A percentile compares a stretch with the other conserved stretches of the same genome.
phyloP scores from a whole-genome alignment of 2,113 vertebrate species.

The Eulemur macaco region DNA sequence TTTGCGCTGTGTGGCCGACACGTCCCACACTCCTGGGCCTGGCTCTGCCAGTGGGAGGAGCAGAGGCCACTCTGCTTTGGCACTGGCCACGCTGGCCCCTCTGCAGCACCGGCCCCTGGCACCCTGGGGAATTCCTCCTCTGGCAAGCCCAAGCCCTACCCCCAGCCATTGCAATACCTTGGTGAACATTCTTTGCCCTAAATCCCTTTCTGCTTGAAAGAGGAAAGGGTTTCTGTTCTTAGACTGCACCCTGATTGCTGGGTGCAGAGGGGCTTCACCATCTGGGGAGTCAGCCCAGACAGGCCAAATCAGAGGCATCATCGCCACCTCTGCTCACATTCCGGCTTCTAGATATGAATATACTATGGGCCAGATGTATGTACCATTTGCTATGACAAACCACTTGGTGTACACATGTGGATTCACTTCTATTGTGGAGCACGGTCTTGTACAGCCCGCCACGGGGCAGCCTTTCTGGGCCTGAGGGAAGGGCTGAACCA shows the following conservation, averaged over 20 bases:
- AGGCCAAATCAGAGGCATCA: not conserved
- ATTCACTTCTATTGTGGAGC: not conserved
- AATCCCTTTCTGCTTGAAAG: not conserved
- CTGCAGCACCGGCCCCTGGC: not conserved
- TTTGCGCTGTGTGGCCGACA: not conserved
- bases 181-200: not conserved
- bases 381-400: constrained; percentile 10
- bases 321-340: not conserved
- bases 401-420: not conserved
- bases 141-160: not conserved
- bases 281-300: not conserved
- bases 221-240: not conserved
- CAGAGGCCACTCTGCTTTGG: not conserved
- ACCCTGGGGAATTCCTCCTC: not conserved
- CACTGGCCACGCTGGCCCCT: no score
- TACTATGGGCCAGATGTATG: not conserved
- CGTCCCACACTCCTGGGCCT: not conserved
- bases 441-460: not conserved
- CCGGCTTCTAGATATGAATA: not conserved
- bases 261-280: not conserved
- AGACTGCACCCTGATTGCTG: not conserved
- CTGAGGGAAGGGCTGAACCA: not conserved
- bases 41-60: not conserved
- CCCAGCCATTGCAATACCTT: not conserved
- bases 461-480: not conserved